Evolutionary conservation across 2,888 invertebrate species (phyloP).

Genomic region (Dasypogon diadema): DNA sequence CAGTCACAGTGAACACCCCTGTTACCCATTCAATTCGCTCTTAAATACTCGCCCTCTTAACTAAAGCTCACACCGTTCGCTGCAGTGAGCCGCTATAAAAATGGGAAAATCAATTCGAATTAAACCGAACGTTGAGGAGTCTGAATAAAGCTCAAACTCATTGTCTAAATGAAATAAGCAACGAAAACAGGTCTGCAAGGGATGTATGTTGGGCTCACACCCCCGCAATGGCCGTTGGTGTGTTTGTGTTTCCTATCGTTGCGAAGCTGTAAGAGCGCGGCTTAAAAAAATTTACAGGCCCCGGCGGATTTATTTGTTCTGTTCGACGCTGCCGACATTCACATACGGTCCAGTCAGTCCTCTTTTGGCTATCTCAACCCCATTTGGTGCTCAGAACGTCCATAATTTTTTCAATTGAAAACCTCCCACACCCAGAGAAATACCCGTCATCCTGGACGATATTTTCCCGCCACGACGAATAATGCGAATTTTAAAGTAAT

Average conservation of each 20-base stretch:
- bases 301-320: slow-evolving; percentile 57
- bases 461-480: slow-evolving; percentile 55
- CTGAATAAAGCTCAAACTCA: slow-evolving; percentile 53
- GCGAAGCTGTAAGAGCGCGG: slow-evolving; percentile 41
- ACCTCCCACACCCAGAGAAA: slow-evolving; percentile 34
- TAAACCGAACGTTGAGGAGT: slow-evolving; percentile 52
- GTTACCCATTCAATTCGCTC: not conserved
- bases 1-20: no score
- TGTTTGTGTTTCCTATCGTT: not conserved
- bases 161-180: slow-evolving; percentile 57
- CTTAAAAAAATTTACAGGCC: slow-evolving; percentile 53
- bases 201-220: slow-evolving; percentile 47
- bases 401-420: slow-evolving; percentile 57
- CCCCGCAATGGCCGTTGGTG: slow-evolving; percentile 13
- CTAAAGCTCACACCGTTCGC: slow-evolving; percentile 40
- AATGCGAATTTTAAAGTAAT: slow-evolving; percentile 57
- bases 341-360: slow-evolving; percentile 52
- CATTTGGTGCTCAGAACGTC: slow-evolving; percentile 47
- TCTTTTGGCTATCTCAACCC: slow-evolving; percentile 33
- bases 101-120: slow-evolving; percentile 55
- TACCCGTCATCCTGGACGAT: slow-evolving; percentile 44
- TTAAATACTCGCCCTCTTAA: slow-evolving; percentile 34
- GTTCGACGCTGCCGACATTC: slow-evolving; percentile 55
- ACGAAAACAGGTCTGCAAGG: slow-evolving; percentile 55
- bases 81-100: slow-evolving; percentile 39